Evolutionary conservation across 92 coral and sea anemone genomes (phyloP).

Genomic region (Chrysogorgia sp.): DNA sequence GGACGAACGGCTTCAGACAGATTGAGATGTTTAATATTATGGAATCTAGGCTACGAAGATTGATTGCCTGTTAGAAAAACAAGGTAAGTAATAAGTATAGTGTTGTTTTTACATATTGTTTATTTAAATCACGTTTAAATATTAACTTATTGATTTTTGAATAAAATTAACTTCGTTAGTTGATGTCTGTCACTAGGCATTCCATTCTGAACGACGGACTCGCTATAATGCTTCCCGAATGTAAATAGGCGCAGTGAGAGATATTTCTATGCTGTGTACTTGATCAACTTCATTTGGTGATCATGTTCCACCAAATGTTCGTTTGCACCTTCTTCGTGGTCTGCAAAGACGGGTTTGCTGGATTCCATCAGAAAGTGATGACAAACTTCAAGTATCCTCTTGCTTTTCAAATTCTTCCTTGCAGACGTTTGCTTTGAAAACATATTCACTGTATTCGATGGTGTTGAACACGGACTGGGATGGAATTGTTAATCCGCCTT

Average conservation of each 20-base stretch:
- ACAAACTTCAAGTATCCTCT: background rate
- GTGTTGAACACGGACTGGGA: background rate
- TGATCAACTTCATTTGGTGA: background rate
- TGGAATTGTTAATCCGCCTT: background rate
- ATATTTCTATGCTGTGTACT: slow-evolving; percentile 9
- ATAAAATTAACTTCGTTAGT: slow-evolving; percentile 10
- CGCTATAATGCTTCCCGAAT: slow-evolving; percentile 1
- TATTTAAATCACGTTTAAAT: no score
- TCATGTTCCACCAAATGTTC: background rate
- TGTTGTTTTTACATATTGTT: no score
- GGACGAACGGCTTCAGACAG: no score
- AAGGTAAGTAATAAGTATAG: no score
- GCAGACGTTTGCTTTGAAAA: background rate
- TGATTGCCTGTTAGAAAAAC: no score
- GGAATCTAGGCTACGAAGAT: no score
- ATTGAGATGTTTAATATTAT: no score
- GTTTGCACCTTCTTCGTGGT: slow-evolving; percentile 2
- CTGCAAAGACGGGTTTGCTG: background rate
- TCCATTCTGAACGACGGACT: slow-evolving; percentile 1
- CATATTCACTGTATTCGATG: background rate
- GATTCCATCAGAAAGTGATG: slow-evolving; percentile 4
- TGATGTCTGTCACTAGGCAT: slow-evolving; percentile 4
- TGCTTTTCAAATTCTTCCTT: background rate
- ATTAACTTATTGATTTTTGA: slow-evolving; percentile 14
- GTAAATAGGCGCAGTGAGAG: slow-evolving; percentile 8